Evolutionary conservation across 2,888 invertebrate species (phyloP).

Genomic region (Nematopogon swammerdamellus): DNA sequence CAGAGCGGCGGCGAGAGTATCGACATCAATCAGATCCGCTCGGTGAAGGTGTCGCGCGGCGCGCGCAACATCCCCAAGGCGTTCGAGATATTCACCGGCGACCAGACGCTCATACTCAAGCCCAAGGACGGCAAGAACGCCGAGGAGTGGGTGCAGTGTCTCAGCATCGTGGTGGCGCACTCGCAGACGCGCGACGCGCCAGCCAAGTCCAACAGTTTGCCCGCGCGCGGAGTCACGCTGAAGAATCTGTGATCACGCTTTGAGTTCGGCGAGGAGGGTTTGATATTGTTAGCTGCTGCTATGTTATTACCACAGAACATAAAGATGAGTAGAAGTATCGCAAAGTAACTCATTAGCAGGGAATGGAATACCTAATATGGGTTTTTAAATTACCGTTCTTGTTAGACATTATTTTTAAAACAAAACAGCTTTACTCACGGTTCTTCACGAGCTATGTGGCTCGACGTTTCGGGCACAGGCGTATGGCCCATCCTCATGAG

Average conservation of each 20-base stretch:
- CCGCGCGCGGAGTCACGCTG: constrained; percentile 44
- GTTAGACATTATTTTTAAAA: no score
- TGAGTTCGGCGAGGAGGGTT: no score
- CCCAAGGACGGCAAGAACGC: constrained; percentile 93
- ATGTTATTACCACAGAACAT: no score
- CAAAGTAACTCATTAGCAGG: no score
- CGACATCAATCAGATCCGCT: constrained; percentile 89
- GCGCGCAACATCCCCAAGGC: constrained; percentile 92
- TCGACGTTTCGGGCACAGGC: no score
- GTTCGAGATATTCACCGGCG: constrained; percentile 94
- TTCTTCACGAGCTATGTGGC: no score
- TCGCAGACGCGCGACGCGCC: constrained; percentile 64
- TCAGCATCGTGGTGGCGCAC: constrained; percentile 90
- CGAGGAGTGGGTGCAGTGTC: constrained; percentile 94
- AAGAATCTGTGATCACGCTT: constrained; percentile 41
- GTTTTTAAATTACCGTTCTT: no score
- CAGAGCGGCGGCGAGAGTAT: constrained; percentile 84
- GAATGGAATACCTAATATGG: no score
- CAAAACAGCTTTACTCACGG: no score
- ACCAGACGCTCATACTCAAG: constrained; percentile 89
- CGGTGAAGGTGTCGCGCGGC: constrained; percentile 89
- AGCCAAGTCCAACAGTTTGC: constrained; percentile 48
- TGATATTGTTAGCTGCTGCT: no score
- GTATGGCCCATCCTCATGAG: no score
- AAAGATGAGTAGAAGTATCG: no score